These are phyloP conservation scores for Phrixothrix hirtus DNA, from an alignment of 2,888 invertebrate species.

Conservation along the genomic window DNA sequence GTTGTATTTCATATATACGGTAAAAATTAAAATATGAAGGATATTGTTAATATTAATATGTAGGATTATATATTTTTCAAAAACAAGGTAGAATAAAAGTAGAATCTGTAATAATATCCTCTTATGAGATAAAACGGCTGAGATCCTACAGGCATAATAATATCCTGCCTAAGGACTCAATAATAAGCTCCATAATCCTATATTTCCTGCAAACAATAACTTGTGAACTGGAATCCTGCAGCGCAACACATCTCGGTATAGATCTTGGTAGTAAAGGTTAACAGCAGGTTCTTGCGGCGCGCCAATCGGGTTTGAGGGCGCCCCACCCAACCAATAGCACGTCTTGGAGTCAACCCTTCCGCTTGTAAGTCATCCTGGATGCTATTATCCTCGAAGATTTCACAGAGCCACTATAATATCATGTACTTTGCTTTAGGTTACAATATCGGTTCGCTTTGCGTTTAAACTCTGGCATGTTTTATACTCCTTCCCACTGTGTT, in stretches of 20 bases:
- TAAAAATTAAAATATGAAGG: too few species aligned
- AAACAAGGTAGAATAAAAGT: conserved; percentile 1
- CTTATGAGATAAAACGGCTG: conserved; percentile 21
- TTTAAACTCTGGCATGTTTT: conserved; percentile 42
- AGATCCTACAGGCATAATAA: conserved; percentile 39
- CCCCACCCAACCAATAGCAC: conserved; percentile 57
- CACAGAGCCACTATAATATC: conserved; percentile 45
- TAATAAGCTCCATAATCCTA: conserved; percentile 48
- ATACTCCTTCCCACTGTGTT: conserved; percentile 42
- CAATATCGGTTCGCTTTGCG: conserved; percentile 44
- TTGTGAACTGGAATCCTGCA: conserved; percentile 36
- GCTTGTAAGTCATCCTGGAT: conserved; percentile 33
- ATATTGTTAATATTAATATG: too few species aligned
- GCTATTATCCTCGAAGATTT: conserved; percentile 29
- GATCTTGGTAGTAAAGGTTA: conserved; percentile 55
- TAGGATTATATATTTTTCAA: too few species aligned
- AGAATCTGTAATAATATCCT: conserved; percentile 30
- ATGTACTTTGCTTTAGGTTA: conserved; percentile 47
- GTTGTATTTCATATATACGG: too few species aligned
- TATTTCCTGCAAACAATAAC: conserved; percentile 52
- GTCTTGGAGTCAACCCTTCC: conserved; percentile 55
- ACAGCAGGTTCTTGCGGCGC: conserved; percentile 54
- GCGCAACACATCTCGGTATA: conserved; percentile 42
- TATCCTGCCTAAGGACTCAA: conserved; percentile 44
- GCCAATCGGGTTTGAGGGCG: conserved; percentile 57